phyloP scores from a whole-genome alignment of 2,797 vertebrate genomes.

The Squalus acanthias region DNA sequence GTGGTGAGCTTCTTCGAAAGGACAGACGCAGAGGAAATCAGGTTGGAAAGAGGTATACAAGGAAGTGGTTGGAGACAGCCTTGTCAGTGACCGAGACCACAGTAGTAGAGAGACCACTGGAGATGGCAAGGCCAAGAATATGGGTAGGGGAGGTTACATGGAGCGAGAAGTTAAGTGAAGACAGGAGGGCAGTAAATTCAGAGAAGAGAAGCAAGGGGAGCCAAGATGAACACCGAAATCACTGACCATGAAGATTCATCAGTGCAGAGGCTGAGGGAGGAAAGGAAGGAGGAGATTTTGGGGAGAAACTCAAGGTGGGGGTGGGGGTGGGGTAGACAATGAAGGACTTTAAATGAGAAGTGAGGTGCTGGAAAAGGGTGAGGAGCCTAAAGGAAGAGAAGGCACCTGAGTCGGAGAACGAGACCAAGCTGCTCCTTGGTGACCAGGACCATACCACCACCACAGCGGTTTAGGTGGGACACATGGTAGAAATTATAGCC shows the following conservation, averaged over 20 bases:
- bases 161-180: not conserved
- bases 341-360: not conserved
- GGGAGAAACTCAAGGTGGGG: not conserved
- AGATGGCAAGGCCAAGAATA: not conserved
- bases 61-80: not conserved
- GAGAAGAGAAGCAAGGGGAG: not conserved
- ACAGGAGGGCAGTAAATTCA: not conserved
- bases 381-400: not conserved
- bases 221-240: not conserved
- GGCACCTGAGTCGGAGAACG: not conserved
- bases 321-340: not conserved
- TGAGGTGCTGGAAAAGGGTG: not conserved
- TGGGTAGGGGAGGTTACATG: not conserved
- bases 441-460: not conserved
- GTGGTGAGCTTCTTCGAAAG: not conserved
- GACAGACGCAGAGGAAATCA: not conserved
- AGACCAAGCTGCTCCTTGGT: not conserved
- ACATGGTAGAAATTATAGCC: not conserved
- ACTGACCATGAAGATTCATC: not conserved
- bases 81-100: not conserved
- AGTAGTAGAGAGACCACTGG: not conserved
- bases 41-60: not conserved
- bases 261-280: not conserved
- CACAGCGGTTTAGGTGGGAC: not conserved
- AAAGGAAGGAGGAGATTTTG: not conserved